Conservation (phyloP, 2,797 vertebrate genomes). For the Falco cherrug region DNA sequence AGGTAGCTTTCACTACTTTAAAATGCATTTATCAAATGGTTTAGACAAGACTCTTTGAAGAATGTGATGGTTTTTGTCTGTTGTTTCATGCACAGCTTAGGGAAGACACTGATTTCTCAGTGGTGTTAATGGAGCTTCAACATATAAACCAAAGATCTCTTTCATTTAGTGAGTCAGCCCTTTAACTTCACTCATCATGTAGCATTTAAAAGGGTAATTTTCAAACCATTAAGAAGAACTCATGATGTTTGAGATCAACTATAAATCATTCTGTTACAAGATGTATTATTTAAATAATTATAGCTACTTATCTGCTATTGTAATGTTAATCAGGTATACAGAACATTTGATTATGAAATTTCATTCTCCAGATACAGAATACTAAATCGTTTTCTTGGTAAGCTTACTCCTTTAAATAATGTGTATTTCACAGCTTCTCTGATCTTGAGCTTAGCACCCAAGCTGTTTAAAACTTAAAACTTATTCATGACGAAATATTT, state of each 20-base stretch:
- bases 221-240: neutral
- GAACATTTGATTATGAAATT: constrained; percentile 28
- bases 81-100: neutral
- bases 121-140: neutral
- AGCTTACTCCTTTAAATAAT: constrained; percentile 16
- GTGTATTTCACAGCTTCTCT: neutral
- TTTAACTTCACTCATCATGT: neutral
- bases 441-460: neutral
- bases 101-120: neutral
- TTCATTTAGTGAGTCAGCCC: neutral
- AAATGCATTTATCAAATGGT: neutral
- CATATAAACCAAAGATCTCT: neutral
- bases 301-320: constrained; percentile 7
- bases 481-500: neutral
- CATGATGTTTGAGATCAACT: neutral
- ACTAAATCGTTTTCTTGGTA: neutral
- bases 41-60: neutral
- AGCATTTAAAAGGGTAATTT: constrained; percentile 3
- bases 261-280: neutral
- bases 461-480: neutral
- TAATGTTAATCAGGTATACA: constrained; percentile 7
- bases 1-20: neutral
- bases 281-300: neutral
- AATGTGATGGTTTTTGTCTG: neutral
- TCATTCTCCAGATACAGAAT: constrained; percentile 31